A percentile compares a stretch with the other conserved stretches of the same genome.
phyloP scores from a whole-genome alignment of 2,888 invertebrate genomes.

The Taphrorychus bicolor region DNA sequence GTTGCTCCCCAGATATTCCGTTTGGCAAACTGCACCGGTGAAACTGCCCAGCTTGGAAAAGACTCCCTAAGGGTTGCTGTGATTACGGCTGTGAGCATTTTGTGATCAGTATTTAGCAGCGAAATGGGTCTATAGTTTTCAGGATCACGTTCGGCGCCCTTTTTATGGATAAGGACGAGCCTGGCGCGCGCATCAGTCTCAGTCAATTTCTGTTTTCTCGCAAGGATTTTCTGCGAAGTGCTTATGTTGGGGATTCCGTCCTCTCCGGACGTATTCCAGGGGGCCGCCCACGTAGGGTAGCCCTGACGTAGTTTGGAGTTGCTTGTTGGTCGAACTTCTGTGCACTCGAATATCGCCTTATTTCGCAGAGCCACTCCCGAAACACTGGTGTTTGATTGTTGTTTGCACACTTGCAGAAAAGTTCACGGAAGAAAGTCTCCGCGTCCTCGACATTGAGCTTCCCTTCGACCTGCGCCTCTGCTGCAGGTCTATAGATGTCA shows the following conservation, averaged over 20 bases:
- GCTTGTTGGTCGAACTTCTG: background rate
- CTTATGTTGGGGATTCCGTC: background rate
- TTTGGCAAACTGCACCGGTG: constrained; percentile 40
- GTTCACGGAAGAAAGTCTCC: background rate
- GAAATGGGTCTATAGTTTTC: constrained; percentile 43
- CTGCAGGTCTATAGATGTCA: too few relatives aligned
- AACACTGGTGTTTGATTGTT: background rate
- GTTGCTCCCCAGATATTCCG: constrained; percentile 42
- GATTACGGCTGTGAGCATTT: too few relatives aligned
- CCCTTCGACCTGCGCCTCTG: too few relatives aligned
- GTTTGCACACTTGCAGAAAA: background rate
- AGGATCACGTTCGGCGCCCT: constrained; percentile 39
- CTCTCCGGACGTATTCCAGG: background rate
- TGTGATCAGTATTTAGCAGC: constrained; percentile 46
- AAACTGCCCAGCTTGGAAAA: constrained; percentile 35
- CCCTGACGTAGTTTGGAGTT: too few relatives aligned
- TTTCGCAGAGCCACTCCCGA: background rate
- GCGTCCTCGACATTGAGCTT: background rate
- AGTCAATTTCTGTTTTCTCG: background rate
- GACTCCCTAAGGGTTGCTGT: too few relatives aligned
- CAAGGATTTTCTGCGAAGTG: background rate
- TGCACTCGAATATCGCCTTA: background rate
- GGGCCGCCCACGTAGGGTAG: background rate
- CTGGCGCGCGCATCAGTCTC: constrained; percentile 10
- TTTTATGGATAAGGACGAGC: constrained; percentile 41